These are phyloP conservation scores for Oryzias melastigma DNA, from an alignment of 2,113 vertebrate genomes.

Conservation along the genomic window DNA sequence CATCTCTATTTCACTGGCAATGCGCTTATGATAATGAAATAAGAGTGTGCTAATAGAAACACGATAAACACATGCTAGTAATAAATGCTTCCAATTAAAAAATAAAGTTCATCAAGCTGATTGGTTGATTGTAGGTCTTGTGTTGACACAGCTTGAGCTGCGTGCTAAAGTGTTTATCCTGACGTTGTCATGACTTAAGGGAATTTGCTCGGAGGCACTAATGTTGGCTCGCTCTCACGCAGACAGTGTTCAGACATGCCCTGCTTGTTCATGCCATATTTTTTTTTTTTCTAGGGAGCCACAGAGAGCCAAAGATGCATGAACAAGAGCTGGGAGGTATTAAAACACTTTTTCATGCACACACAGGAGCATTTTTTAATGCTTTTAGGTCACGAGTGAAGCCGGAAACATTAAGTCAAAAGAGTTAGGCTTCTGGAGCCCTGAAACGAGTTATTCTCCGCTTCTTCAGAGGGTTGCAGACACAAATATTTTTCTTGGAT, in stretches of 20 bases:
- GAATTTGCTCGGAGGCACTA: constrained; percentile 10
- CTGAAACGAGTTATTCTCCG: constrained; percentile 48
- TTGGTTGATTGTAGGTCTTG: constrained; percentile 2
- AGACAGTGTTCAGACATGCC: constrained; percentile 39
- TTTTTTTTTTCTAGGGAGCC: constrained; percentile 42
- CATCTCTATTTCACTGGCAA: constrained; percentile 10
- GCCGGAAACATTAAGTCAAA: constrained; percentile 30
- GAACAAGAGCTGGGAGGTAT: constrained; percentile 31
- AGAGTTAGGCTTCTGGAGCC: constrained; percentile 25
- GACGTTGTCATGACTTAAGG: constrained; percentile 17
- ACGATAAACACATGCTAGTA: not conserved
- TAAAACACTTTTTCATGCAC: constrained; percentile 2
- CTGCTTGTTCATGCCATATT: constrained; percentile 47
- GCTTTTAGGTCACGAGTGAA: constrained; percentile 36
- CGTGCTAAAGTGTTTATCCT: constrained; percentile 7
- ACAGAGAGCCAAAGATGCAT: constrained; percentile 28
- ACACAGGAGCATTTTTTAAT: constrained; percentile 4
- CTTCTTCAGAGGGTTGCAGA: constrained; percentile 50
- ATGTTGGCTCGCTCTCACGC: constrained; percentile 20
- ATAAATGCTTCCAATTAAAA: not conserved
- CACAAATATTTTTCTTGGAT: constrained; percentile 72
- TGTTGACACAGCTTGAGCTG: constrained; percentile 26
- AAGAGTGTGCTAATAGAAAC: not conserved
- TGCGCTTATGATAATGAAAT: constrained; percentile 2
- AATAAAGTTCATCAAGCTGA: constrained; percentile 1